Evolutionary conservation across 1,140 invertebrate species (phyloP), one percentile per base, ranked within the genome.

Genomic region (Macrocentrus cingulum): DNA sequence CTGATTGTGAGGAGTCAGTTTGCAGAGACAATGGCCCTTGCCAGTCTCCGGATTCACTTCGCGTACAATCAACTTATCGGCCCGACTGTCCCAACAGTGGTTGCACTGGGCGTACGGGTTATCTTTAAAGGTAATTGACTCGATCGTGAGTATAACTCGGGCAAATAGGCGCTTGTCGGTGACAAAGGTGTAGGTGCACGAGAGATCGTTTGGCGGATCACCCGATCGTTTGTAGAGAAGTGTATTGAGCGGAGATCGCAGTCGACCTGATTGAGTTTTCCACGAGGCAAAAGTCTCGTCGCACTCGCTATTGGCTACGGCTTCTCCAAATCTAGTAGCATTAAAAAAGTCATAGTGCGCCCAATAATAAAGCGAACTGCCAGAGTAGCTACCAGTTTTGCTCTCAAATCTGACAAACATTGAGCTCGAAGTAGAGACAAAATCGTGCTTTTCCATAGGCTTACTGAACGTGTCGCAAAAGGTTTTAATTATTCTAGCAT

Each of bases 271-370:
- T 3, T 84, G 81, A 42, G 83, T 79, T 60, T 86, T 87, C 89
- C 91, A 93, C 0, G 89, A 88, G 2, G 88, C 84, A 67, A 93
- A 92, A 0, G 88, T 84, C 72, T 94, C 91, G 66, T 95, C 92
- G 73, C 92, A 95, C 6, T 87, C 84, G 0, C 90, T 93, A 18
- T 86, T 87, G 0, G 84, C 81, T 0, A 94, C 86, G 0, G 89
- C 86, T 52, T 90, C 89, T 0, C 92, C 92, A 56, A 89, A 90
- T 23, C 87, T 85, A 0, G 90, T 94, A 56, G 92, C 91, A 71
- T 94, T 94, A 76, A 94, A 94, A 77, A 94, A 95, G 67, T 95
- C 91, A 64, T 94, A 95, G 72, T 94, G 91, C 0, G 91, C 91
- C 91, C 91, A 94, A 70, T 93, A 94, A 70, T 94, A 94, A 0